Evolutionary conservation across 92 coral and sea anemone genomes (phyloP).

Genomic region (Epizoanthus ramosus): DNA sequence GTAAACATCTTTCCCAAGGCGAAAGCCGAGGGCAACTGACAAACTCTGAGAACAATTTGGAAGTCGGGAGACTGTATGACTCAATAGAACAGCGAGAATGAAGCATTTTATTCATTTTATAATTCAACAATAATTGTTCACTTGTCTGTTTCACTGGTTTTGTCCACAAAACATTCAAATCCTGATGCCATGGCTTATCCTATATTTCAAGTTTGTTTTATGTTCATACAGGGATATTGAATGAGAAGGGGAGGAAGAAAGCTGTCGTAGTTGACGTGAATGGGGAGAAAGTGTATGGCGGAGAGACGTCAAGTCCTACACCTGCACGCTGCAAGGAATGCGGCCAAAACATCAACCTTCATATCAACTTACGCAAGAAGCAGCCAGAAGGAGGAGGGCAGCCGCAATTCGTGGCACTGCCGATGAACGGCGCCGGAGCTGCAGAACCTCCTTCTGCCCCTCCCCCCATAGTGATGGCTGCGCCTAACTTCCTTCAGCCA

Average conservation of each 20-base stretch:
- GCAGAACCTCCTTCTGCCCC: slow-evolving; percentile 1
- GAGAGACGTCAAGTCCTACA: not conserved
- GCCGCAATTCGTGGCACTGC: slow-evolving; percentile 30
- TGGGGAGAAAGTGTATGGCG: slow-evolving; percentile 61
- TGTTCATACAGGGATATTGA: not conserved
- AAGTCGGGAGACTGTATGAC: too few relatives aligned
- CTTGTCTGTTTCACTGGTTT: too few relatives aligned
- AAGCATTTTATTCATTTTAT: too few relatives aligned
- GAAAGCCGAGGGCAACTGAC: too few relatives aligned
- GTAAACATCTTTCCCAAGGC: too few relatives aligned
- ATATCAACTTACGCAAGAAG: slow-evolving; percentile 30
- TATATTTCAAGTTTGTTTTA: too few relatives aligned
- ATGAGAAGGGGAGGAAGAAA: slow-evolving; percentile 14
- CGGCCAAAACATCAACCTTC: slow-evolving; percentile 39
- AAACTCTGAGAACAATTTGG: too few relatives aligned
- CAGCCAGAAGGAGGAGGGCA: slow-evolving; percentile 13
- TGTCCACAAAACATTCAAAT: not conserved
- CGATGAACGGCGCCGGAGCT: not conserved
- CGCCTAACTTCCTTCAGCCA: not conserved
- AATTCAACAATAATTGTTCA: too few relatives aligned
- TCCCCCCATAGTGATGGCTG: slow-evolving; percentile 10
- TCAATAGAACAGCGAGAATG: too few relatives aligned
- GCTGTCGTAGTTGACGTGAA: slow-evolving; percentile 62
- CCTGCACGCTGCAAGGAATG: slow-evolving; percentile 21
- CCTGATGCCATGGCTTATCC: too few relatives aligned